These are phyloP conservation scores for Mamestra brassicae DNA, from an alignment of 2,888 invertebrate species.

Conservation along the genomic window DNA sequence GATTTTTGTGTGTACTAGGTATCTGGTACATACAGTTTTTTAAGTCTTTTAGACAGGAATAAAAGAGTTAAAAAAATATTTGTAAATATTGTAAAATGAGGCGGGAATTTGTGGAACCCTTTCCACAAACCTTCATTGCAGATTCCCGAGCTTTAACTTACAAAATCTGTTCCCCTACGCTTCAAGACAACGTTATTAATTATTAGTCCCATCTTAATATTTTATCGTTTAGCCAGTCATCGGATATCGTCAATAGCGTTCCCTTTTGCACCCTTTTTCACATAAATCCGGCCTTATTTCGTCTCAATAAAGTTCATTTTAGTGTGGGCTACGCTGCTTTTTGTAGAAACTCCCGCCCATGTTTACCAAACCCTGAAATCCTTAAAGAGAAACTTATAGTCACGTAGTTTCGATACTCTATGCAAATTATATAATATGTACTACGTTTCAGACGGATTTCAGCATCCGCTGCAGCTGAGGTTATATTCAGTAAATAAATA, in stretches of 20 bases:
- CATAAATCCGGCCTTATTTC: constrained; percentile 40
- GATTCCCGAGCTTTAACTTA: constrained; percentile 19
- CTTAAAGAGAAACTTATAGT: constrained; percentile 57
- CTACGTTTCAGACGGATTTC: background rate
- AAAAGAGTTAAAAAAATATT: background rate
- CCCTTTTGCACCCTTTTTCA: constrained; percentile 59
- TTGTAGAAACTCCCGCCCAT: constrained; percentile 70
- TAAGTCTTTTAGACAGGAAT: too few relatives aligned
- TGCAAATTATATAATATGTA: constrained; percentile 5
- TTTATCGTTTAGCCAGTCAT: constrained; percentile 81
- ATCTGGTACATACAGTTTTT: too few relatives aligned
- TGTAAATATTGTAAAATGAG: constrained; percentile 1
- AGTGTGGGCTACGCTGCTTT: background rate
- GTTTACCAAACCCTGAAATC: constrained; percentile 75
- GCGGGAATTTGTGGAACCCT: constrained; percentile 11
- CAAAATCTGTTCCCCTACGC: constrained; percentile 52
- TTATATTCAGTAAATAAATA: constrained; percentile 5
- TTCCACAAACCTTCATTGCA: constrained; percentile 17
- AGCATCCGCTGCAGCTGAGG: background rate
- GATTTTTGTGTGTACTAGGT: too few relatives aligned
- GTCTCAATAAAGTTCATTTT: constrained; percentile 40
- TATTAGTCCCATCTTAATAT: constrained; percentile 70
- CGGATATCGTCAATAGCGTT: constrained; percentile 81
- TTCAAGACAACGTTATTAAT: constrained; percentile 68
- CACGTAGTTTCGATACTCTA: constrained; percentile 38